phyloP scores from a whole-genome alignment of 2,888 invertebrate species.

The Drosophila dives region DNA sequence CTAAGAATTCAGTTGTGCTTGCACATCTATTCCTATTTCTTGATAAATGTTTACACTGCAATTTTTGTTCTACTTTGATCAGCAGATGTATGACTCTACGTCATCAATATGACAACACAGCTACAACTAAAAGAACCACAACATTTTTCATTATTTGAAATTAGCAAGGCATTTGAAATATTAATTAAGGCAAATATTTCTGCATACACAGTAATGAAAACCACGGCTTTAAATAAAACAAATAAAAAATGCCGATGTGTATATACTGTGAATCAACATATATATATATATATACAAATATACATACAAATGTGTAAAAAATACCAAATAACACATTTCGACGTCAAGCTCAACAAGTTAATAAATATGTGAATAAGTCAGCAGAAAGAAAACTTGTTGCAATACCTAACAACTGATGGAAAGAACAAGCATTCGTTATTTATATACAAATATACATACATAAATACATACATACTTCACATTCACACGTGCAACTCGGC shows the following conservation, averaged over 20 bases:
- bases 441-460: background rate
- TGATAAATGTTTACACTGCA: constrained; percentile 6
- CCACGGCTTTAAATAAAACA: constrained; percentile 26
- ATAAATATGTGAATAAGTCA: constrained; percentile 23
- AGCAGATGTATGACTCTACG: constrained; percentile 38
- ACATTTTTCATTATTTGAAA: constrained; percentile 2
- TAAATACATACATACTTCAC: constrained; percentile 12
- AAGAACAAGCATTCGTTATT: constrained; percentile 37
- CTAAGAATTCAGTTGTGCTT: background rate
- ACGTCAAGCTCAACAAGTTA: constrained; percentile 35
- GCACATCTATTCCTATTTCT: background rate
- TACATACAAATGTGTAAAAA: constrained; percentile 3
- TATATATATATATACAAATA: background rate
- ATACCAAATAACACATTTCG: constrained; percentile 10
- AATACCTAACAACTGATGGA: constrained; percentile 49
- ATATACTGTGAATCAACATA: no score
- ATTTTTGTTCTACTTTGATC: constrained; percentile 19
- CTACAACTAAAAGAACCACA: background rate
- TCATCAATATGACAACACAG: background rate
- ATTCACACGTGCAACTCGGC: constrained; percentile 48
- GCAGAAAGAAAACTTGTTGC: constrained; percentile 63
- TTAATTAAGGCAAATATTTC: constrained; percentile 53
- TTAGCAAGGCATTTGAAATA: constrained; percentile 41
- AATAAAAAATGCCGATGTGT: background rate
- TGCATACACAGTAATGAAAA: constrained; percentile 17